These are phyloP conservation scores for Chouioia cunea DNA, from an alignment of 2,888 invertebrate species.

Conservation along the genomic window DNA sequence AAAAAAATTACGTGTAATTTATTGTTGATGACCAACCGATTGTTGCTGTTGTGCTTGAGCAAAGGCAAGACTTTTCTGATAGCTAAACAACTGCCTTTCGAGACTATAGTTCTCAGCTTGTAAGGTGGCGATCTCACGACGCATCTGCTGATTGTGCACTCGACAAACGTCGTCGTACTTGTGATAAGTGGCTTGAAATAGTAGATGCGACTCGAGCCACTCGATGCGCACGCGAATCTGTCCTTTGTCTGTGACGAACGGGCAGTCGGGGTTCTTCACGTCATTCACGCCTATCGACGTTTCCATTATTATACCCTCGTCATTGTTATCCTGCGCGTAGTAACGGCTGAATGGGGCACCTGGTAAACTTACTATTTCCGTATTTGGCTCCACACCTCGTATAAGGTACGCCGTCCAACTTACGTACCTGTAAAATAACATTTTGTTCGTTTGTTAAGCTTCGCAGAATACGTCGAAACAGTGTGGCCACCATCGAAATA, in stretches of 20 bases:
- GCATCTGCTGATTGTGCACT: constrained; percentile 87
- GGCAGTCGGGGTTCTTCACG: constrained; percentile 77
- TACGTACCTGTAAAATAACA: constrained; percentile 69
- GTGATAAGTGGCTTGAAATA: constrained; percentile 86
- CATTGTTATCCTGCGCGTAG: constrained; percentile 83
- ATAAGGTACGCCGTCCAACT: constrained; percentile 81
- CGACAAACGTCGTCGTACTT: constrained; percentile 86
- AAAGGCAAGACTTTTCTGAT: constrained; percentile 83
- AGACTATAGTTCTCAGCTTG: constrained; percentile 88
- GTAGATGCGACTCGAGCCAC: constrained; percentile 85
- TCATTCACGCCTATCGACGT: constrained; percentile 82
- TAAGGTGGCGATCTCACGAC: constrained; percentile 82
- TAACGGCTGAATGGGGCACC: constrained; percentile 84
- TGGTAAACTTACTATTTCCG: constrained; percentile 77
- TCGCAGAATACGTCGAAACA: too few species aligned
- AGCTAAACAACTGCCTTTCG: constrained; percentile 85
- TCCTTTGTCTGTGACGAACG: constrained; percentile 79
- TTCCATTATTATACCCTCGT: constrained; percentile 86
- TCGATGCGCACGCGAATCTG: constrained; percentile 83
- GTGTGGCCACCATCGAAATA: neutral
- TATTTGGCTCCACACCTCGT: constrained; percentile 72
- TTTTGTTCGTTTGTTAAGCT: too few species aligned
- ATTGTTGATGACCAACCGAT: constrained; percentile 45
- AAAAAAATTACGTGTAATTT: too few species aligned
- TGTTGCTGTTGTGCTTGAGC: constrained; percentile 73